Evolutionary conservation across 2,797 vertebrate species (phyloP).

Genomic region (Selene dorsalis): DNA sequence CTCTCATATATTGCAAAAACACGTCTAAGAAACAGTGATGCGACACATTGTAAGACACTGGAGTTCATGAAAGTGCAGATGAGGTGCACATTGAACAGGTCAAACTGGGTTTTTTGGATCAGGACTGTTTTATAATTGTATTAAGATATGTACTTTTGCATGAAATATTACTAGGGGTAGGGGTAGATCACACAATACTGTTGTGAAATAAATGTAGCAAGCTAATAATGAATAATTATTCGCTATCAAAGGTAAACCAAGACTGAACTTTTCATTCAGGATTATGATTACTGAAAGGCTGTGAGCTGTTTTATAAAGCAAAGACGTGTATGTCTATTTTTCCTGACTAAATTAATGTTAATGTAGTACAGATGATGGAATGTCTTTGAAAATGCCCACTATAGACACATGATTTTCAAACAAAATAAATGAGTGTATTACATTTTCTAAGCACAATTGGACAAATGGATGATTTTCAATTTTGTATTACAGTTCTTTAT

Average conservation of each 20-base stretch:
- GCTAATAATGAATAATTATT: neutral
- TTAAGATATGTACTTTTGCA: neutral
- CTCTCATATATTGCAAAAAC: neutral
- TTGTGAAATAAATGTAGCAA: neutral
- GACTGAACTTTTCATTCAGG: neutral
- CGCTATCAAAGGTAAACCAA: neutral
- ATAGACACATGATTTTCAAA: slow-evolving; percentile 6
- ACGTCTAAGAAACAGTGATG: slow-evolving; percentile 31
- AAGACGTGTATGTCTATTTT: neutral
- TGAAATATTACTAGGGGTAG: neutral
- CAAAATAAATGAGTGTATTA: slow-evolving; percentile 16
- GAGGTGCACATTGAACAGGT: neutral
- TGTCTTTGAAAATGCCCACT: slow-evolving; percentile 8
- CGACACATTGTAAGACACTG: slow-evolving; percentile 34
- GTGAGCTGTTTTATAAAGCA: neutral
- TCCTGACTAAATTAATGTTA: slow-evolving; percentile 12
- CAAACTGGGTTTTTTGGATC: neutral
- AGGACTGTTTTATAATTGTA: neutral
- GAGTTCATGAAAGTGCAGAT: slow-evolving; percentile 9
- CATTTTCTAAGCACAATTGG: slow-evolving; percentile 14
- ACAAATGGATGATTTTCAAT: neutral
- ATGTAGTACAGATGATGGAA: slow-evolving; percentile 6
- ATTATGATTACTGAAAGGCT: neutral
- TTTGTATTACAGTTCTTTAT: slow-evolving; percentile 10
- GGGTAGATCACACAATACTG: neutral